These are phyloP conservation scores for Podotricha telesiphe DNA, from an alignment of 2,888 invertebrate genomes.

Conservation along the genomic window DNA sequence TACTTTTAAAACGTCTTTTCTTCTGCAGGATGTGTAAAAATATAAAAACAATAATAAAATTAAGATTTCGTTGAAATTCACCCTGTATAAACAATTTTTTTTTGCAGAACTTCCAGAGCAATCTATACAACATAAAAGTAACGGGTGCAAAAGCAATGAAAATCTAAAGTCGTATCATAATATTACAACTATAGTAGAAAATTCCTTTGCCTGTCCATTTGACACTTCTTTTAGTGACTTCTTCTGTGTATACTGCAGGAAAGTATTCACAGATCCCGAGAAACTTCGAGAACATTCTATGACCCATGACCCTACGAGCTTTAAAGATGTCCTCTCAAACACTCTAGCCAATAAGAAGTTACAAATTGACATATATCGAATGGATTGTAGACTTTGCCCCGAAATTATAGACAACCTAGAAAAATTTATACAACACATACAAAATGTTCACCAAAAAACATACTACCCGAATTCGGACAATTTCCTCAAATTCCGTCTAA, in stretches of 20 bases:
- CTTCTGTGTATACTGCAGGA: constrained; percentile 62
- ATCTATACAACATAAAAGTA: constrained; percentile 27
- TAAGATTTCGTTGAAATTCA: too few relatives aligned
- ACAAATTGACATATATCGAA: constrained; percentile 61
- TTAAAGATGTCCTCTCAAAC: constrained; percentile 54
- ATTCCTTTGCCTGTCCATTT: constrained; percentile 70
- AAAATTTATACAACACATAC: constrained; percentile 59
- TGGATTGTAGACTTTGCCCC: constrained; percentile 69
- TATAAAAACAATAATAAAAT: too few relatives aligned
- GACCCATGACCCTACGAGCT: constrained; percentile 61
- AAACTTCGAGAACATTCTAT: constrained; percentile 64
- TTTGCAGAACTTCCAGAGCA: constrained; percentile 38
- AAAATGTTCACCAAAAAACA: constrained; percentile 52
- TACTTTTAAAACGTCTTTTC: too few relatives aligned
- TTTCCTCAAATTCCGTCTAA: constrained; percentile 64
- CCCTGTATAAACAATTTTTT: neutral
- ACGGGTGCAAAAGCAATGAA: constrained; percentile 34
- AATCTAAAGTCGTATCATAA: constrained; percentile 54
- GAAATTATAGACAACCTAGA: constrained; percentile 57
- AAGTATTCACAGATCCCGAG: constrained; percentile 62
- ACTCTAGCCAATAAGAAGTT: constrained; percentile 56
- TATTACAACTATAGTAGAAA: constrained; percentile 61
- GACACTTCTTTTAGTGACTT: constrained; percentile 67
- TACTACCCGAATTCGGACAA: constrained; percentile 55
- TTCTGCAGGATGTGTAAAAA: too few relatives aligned